These are phyloP conservation scores for Lasioglossum zephyrum DNA, from an alignment of 2,888 invertebrate species.

Conservation along the genomic window DNA sequence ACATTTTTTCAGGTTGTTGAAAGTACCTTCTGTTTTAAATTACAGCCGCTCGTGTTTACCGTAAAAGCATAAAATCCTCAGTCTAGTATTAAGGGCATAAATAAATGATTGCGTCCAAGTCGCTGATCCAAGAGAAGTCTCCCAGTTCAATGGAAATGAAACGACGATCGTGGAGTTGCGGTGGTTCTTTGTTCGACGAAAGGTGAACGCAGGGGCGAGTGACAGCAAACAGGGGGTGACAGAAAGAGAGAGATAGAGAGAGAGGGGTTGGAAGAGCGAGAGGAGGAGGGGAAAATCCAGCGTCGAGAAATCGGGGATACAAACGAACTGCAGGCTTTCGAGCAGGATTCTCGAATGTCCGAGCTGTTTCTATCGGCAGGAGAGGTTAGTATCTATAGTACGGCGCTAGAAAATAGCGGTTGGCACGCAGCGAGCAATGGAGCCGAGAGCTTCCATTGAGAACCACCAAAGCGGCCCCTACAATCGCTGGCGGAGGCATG, in stretches of 20 bases:
- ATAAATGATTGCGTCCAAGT: background rate
- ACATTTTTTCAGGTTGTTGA: too few species aligned
- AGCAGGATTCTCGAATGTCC: slow-evolving; percentile 30
- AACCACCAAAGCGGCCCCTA: slow-evolving; percentile 72
- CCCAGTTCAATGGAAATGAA: background rate
- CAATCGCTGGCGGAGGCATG: slow-evolving; percentile 47
- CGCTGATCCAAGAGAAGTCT: background rate
- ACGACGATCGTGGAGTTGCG: background rate
- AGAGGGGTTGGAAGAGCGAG: background rate
- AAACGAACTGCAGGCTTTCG: slow-evolving; percentile 22
- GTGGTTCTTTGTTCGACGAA: background rate
- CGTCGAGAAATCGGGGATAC: slow-evolving; percentile 14
- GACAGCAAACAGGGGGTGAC: background rate
- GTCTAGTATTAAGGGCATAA: background rate
- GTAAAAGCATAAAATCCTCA: too few species aligned
- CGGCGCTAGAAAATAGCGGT: slow-evolving; percentile 48
- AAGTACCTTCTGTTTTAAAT: too few species aligned
- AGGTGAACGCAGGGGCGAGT: background rate
- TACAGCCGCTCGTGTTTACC: too few species aligned
- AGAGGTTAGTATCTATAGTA: slow-evolving; percentile 31
- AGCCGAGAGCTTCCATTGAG: slow-evolving; percentile 67
- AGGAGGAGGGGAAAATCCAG: background rate
- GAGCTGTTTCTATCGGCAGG: slow-evolving; percentile 19
- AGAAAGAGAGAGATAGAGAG: background rate
- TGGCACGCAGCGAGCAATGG: slow-evolving; percentile 49